phyloP scores from a whole-genome alignment of 2,113 vertebrate genomes.

The Crypturellus undulatus region DNA sequence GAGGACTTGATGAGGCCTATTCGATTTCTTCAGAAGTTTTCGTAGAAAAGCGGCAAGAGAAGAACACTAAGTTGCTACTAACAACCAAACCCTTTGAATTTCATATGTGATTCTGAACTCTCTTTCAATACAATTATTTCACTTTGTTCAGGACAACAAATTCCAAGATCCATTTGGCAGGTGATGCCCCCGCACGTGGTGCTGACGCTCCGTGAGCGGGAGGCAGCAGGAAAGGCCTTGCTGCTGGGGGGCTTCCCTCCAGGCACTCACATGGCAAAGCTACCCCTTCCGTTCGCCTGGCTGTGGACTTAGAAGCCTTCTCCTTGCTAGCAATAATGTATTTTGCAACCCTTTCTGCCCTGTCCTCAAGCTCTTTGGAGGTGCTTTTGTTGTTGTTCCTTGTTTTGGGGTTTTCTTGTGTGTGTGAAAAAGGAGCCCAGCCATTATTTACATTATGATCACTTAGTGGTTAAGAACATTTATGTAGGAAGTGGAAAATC shows the following conservation, averaged over 20 bases:
- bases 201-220: rapidly evolving
- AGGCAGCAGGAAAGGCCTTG: not conserved
- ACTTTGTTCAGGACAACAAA: not conserved
- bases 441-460: rapidly evolving
- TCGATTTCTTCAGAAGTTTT: not conserved
- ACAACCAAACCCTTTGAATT: not conserved
- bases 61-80: not conserved
- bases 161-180: not conserved
- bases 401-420: not conserved
- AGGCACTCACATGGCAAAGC: not conserved
- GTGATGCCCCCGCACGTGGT: not conserved
- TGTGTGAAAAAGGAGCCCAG: not conserved
- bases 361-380: not conserved
- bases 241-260: rapidly evolving
- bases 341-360: not conserved
- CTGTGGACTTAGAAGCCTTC: not conserved
- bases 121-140: not conserved
- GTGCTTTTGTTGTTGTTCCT: not conserved
- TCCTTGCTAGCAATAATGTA: not conserved
- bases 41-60: not conserved
- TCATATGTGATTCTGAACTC: not conserved
- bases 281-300: not conserved
- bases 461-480: not conserved
- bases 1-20: not conserved
- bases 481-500: not conserved